These are phyloP conservation scores for Danio rerio DNA, from an alignment of 2,113 vertebrate species.

Conservation along the genomic window DNA sequence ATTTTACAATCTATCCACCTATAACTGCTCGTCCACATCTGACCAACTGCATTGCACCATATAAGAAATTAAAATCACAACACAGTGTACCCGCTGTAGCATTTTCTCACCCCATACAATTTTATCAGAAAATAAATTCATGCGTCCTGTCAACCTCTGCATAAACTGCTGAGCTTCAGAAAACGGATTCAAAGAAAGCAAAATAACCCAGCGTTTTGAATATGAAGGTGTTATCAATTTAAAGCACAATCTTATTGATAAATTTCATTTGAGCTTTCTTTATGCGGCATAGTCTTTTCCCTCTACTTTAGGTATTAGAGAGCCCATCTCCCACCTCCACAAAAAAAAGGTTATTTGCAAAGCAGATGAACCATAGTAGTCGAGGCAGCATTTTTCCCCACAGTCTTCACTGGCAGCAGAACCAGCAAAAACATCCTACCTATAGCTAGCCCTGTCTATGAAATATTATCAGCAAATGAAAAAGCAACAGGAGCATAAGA, in stretches of 20 bases:
- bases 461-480: conserved; percentile 13
- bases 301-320: conserved; percentile 3
- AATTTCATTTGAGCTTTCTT: conserved; percentile 25
- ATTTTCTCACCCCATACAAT: conserved; percentile 17
- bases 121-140: conserved; percentile 62
- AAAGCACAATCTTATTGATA: conserved; percentile 39
- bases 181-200: conserved; percentile 56
- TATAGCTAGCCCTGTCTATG: background rate
- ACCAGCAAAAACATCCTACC: background rate
- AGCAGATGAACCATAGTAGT: background rate
- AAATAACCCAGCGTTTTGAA: conserved; percentile 43
- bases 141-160: conserved; percentile 62
- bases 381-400: conserved; percentile 15
- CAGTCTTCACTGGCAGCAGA: background rate
- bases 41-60: background rate
- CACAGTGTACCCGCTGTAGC: background rate
- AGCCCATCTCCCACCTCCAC: background rate
- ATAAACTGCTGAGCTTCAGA: conserved; percentile 66
- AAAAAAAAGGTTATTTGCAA: background rate
- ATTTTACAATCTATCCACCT: conserved; percentile 44
- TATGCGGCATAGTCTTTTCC: conserved; percentile 9
- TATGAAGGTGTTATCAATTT: conserved; percentile 49
- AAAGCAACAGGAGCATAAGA: background rate
- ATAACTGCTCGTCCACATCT: conserved; percentile 37
- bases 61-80: background rate